Evolutionary conservation across 2,888 invertebrate genomes (phyloP).

Genomic region (Heliconius hortense): DNA sequence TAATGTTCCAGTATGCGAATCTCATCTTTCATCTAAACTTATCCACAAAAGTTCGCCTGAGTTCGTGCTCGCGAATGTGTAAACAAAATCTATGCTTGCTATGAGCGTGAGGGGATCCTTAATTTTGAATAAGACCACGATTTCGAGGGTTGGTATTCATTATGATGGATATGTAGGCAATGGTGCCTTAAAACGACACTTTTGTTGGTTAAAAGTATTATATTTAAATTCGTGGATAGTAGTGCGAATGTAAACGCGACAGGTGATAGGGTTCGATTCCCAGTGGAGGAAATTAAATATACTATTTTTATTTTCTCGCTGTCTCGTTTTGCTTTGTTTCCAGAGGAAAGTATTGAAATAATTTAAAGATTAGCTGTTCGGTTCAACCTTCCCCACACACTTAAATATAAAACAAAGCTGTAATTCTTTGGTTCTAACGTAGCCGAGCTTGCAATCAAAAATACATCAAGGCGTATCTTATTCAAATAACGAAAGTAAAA

Average conservation of each 20-base stretch:
- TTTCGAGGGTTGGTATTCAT: constrained; percentile 17
- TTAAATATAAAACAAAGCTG: constrained; percentile 1
- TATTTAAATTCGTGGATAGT: not conserved
- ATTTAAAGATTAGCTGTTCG: too few species aligned
- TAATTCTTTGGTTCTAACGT: constrained; percentile 17
- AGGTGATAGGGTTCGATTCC: not conserved
- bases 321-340: too few species aligned
- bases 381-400: not conserved
- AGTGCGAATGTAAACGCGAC: too few species aligned
- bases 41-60: constrained; percentile 42
- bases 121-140: constrained; percentile 23
- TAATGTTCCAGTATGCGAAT: constrained; percentile 38
- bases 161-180: not conserved
- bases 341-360: too few species aligned
- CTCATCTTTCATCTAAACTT: constrained; percentile 47
- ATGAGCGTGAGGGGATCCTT: constrained; percentile 24
- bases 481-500: constrained; percentile 43
- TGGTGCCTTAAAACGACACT: not conserved
- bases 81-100: constrained; percentile 41
- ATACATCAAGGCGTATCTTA: constrained; percentile 41
- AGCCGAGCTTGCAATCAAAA: constrained; percentile 36
- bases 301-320: too few species aligned
- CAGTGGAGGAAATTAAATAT: too few species aligned
- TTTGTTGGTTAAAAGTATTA: not conserved
- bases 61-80: constrained; percentile 40